Evolutionary conservation across 2,888 invertebrate genomes (phyloP).

Genomic region (Andrena haemorrhoa): DNA sequence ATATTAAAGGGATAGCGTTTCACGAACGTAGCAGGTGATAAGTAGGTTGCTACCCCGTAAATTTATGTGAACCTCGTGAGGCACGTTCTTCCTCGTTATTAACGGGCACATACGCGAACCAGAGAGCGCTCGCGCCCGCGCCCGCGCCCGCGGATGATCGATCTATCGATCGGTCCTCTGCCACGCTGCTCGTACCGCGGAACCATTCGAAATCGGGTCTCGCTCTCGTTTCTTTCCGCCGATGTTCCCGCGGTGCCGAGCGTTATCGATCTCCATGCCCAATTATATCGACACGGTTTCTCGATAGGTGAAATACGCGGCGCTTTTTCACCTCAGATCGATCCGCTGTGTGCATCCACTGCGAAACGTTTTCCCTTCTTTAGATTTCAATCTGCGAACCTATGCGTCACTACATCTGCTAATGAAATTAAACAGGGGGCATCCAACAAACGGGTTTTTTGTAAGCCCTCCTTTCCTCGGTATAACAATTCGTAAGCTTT

Average conservation of each 20-base stretch:
- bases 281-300: slow-evolving; percentile 44
- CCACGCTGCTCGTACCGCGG: neutral
- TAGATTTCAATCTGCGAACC: neutral
- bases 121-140: neutral
- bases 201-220: slow-evolving; percentile 56
- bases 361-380: neutral
- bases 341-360: neutral
- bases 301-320: neutral
- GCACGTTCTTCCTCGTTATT: slow-evolving; percentile 57
- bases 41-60: slow-evolving; percentile 64
- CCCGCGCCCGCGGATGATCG: slow-evolving; percentile 26
- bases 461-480: too few relatives aligned
- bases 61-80: slow-evolving; percentile 64
- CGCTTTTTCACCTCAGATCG: neutral
- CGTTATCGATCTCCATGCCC: slow-evolving; percentile 34
- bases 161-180: slow-evolving; percentile 24
- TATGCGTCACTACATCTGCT: too few relatives aligned
- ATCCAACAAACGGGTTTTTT: too few relatives aligned
- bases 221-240: slow-evolving; percentile 46
- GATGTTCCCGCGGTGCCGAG: slow-evolving; percentile 31
- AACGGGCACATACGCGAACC: slow-evolving; percentile 31
- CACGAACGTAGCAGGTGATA: slow-evolving; percentile 66
- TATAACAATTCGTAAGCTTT: too few relatives aligned
- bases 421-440: too few relatives aligned
- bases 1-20: slow-evolving; percentile 69